Conservation (phyloP, 2,888 invertebrate genomes). For the Phorcus lineatus region DNA sequence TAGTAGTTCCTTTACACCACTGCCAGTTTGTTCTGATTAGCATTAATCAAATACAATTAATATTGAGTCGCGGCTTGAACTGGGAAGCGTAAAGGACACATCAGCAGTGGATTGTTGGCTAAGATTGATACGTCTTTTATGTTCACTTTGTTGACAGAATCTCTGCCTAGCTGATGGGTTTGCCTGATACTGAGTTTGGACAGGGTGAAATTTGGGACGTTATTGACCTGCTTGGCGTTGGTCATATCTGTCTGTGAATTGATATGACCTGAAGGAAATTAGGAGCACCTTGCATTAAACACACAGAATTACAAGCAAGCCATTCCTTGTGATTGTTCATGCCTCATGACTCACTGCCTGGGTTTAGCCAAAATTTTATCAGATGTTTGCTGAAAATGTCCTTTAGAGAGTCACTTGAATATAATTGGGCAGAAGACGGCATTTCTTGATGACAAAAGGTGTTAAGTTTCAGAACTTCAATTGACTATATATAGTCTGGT, state of each 20-base stretch:
- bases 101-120: slow-evolving; percentile 9
- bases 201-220: slow-evolving; percentile 14
- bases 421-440: too few species aligned
- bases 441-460: too few species aligned
- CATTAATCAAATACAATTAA: slow-evolving; percentile 25
- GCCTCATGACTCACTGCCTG: background rate
- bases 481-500: too few species aligned
- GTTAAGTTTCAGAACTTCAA: too few species aligned
- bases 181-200: slow-evolving; percentile 14
- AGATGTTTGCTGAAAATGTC: background rate
- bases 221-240: slow-evolving; percentile 6
- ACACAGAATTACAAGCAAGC: slow-evolving; percentile 6
- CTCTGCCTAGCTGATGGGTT: slow-evolving; percentile 2
- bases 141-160: slow-evolving; percentile 19
- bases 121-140: slow-evolving; percentile 24
- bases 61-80: slow-evolving; percentile 1
- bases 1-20: background rate
- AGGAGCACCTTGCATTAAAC: slow-evolving; percentile 22
- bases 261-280: slow-evolving; percentile 23
- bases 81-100: slow-evolving; percentile 17
- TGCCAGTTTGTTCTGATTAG: slow-evolving; percentile 3
- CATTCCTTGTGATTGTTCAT: slow-evolving; percentile 10
- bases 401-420: too few species aligned
- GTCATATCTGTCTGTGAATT: slow-evolving; percentile 21
- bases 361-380: slow-evolving; percentile 6